Evolutionary conservation across 2,113 vertebrate genomes (phyloP), one percentile per base, ranked within the genome.

Genomic region (Drymodes brunneopygia): DNA sequence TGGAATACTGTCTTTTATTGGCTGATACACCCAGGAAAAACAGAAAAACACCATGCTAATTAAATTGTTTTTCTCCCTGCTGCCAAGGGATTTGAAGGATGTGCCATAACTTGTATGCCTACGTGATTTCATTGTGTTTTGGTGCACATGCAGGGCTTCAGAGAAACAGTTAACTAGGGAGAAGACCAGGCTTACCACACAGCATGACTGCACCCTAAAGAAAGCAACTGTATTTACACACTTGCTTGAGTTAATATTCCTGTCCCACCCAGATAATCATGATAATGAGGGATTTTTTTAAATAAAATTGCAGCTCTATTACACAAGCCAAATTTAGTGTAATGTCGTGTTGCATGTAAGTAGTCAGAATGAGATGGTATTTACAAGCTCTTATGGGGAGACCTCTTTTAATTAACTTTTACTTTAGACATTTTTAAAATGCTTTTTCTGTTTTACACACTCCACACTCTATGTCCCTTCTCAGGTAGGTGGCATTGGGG

Each of bases 81-180:
- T 91, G 72, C 74, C 58, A 71, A 27, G 7, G n/a, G 77, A 83
- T 54, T 91, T 60, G 50, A 82, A 78, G 86, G 62, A 95, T 91
- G 54, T 88, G 88, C 61, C 8, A 1, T 64, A 80, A 84, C 95
- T 95, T 92, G 92, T 45, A 81, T 74, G 75, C 42, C 33, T 81
- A 20, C 0, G 0, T 75, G 85, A 80, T 82, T 80, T 88, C 1
- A 0, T 20, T 56, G 31, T 74, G 42, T 78, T 94, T 75, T 3
- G 5, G n/a, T 45, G 50, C 17, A 5, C 33, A n/a, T 2, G 3
- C 24, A 67, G 56, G 33, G 74, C 18, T 88, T 86, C 40, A 75
- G 67, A 83, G 51, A 87, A 92, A 81, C 71, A 75, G 81, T 95
- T 96, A 93, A 56, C 60, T 80, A 35, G 11, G 53, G n/a, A 81